Evolutionary conservation across 2,113 vertebrate genomes (phyloP).

Genomic region (Labeo catla): DNA sequence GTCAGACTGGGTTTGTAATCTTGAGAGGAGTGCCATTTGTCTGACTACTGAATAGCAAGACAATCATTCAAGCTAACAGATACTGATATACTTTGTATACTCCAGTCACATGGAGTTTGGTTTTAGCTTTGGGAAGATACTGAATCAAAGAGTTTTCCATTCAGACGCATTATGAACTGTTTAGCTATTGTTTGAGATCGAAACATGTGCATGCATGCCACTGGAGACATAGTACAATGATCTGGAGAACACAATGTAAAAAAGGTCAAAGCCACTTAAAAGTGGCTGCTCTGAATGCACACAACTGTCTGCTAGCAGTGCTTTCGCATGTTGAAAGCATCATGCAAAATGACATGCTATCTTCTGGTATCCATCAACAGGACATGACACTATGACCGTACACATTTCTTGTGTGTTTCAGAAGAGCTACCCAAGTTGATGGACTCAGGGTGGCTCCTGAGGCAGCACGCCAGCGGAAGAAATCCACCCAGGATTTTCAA

Average conservation of each 20-base stretch:
- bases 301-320: not conserved
- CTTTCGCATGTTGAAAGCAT: not conserved
- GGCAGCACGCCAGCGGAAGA: conserved; percentile 64
- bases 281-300: not conserved
- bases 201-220: not conserved
- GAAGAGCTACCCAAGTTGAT: conserved; percentile 59
- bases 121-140: not conserved
- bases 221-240: not conserved
- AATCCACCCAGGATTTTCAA: conserved; percentile 71
- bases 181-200: not conserved
- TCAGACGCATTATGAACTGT: not conserved
- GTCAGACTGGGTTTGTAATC: not conserved
- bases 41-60: not conserved
- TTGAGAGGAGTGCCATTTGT: not conserved
- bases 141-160: not conserved
- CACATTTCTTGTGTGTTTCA: conserved; percentile 27
- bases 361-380: not conserved
- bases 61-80: not conserved
- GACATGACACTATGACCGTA: conserved; percentile 12
- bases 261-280: not conserved
- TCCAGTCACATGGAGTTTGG: not conserved
- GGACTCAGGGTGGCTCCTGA: conserved; percentile 62
- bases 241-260: not conserved
- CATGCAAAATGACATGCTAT: not conserved
- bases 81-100: not conserved